Conservation (phyloP, 2,797 vertebrate genomes). For the Clarias pachynema region DNA sequence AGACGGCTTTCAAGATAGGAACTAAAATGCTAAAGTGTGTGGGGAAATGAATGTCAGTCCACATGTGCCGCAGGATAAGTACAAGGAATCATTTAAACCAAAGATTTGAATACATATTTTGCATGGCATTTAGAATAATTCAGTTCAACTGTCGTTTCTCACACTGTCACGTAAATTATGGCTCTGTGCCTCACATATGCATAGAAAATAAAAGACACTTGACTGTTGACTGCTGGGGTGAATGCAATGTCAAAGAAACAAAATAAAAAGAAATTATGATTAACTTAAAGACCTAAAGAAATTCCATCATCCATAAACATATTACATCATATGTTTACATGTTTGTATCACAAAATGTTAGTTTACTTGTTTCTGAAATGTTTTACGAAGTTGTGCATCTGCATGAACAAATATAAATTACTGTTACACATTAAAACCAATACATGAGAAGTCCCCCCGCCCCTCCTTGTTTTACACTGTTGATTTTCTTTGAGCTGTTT, state of each 20-base stretch:
- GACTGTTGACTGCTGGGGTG: neutral
- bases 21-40: neutral
- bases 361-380: neutral
- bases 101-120: neutral
- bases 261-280: too few species aligned
- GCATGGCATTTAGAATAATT: neutral
- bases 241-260: neutral
- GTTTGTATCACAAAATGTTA: neutral
- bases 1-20: neutral
- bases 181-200: neutral
- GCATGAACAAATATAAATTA: neutral
- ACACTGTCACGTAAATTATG: neutral
- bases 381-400: neutral
- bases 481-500: too few species aligned
- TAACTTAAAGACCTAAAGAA: too few species aligned
- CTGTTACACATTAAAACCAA: neutral
- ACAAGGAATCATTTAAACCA: neutral
- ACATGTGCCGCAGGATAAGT: neutral
- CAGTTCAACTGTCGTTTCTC: neutral
- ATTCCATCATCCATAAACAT: too few species aligned
- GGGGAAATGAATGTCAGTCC: neutral
- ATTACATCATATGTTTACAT: too few species aligned
- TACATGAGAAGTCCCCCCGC: neutral
- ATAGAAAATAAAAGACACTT: neutral
- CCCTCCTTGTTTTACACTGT: neutral